Evolutionary conservation across 1,140 invertebrate species (phyloP), one percentile per base, ranked within the genome.

Genomic region (Bombus affinis): DNA sequence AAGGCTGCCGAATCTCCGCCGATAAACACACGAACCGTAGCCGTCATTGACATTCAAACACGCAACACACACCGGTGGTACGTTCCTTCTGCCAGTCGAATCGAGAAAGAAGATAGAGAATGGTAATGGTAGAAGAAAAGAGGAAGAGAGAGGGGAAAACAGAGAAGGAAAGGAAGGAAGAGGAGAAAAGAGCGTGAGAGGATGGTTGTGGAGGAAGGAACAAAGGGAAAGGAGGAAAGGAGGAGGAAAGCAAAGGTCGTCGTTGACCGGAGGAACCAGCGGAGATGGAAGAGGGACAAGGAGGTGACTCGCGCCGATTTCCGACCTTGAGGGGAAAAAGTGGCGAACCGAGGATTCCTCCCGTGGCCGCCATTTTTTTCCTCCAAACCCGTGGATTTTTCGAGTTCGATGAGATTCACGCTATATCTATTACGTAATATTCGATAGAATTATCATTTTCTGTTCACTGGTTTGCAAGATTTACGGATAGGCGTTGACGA

Each of bases 21-120:
- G 88, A 91, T 90, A 91, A 92, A 92, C 83, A 92, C 74, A 89
- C 84, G 68, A 68, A 32, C 78, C 85, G 66, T 75, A 53, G 65
- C 37, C 89, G 87, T 86, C 87, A 92, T 92, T 92, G 91, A 92
- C 83, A 92, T 91, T 92, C 88, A 85, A 80, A 81, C 88, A 53
- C 84, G 72, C 74, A 78, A 85, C 86, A 28, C 22, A 28, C n/a
- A 71, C 35, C 35, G 28, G 37, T 28, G 42, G 57, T 28, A 42
- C 68, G 78, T 2, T 53, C 44, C 44, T 44, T 44, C 18, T 37
- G 35, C 35, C 74, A 39, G 47, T 37, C 35, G 76, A 83, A 86
- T 84, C 76, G 87, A 76, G 87, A 82, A 35, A 53, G 72, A 28
- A 25, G 35, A 28, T 74, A 65, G 57, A 62, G 32, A 65, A 77